Evolutionary conservation across 1,140 invertebrate genomes (phyloP).

Genomic region (Gerris buenoi): DNA sequence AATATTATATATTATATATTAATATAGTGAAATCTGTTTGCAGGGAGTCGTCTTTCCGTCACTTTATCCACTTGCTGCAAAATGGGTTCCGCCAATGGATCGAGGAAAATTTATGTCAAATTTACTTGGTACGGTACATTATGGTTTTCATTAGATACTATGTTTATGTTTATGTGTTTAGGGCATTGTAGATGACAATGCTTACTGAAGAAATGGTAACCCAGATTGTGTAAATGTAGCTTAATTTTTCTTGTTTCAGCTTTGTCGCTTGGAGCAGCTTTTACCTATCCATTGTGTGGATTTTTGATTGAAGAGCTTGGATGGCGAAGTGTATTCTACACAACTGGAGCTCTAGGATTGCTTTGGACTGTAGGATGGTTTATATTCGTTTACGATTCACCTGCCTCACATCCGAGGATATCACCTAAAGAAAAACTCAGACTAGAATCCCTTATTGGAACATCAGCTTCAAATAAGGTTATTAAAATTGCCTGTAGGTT

Average conservation of each 20-base stretch:
- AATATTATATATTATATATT: too few relatives aligned
- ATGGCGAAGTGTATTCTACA: conserved; percentile 73
- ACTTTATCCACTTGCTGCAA: conserved; percentile 75
- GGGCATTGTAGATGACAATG: neutral
- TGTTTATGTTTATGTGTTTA: neutral
- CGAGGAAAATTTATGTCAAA: conserved; percentile 72
- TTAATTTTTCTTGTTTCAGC: conserved; percentile 35
- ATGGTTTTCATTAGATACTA: too few relatives aligned
- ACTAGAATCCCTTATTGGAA: conserved; percentile 55
- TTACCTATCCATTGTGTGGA: conserved; percentile 66
- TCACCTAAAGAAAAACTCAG: conserved; percentile 55
- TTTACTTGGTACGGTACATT: conserved; percentile 61
- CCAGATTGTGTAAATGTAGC: neutral
- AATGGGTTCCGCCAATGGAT: conserved; percentile 80
- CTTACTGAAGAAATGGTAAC: neutral
- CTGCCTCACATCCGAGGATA: conserved; percentile 71
- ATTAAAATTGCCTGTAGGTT: neutral
- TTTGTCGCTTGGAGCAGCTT: conserved; percentile 61
- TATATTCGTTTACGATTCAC: conserved; percentile 67
- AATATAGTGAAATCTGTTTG: too few relatives aligned
- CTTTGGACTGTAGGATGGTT: conserved; percentile 77
- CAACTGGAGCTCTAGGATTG: conserved; percentile 58
- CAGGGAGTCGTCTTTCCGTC: conserved; percentile 79
- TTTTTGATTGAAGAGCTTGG: conserved; percentile 58
- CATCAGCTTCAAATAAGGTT: conserved; percentile 22